phyloP scores from a whole-genome alignment of 2,797 vertebrate species.

The Galagoides demidoff region DNA sequence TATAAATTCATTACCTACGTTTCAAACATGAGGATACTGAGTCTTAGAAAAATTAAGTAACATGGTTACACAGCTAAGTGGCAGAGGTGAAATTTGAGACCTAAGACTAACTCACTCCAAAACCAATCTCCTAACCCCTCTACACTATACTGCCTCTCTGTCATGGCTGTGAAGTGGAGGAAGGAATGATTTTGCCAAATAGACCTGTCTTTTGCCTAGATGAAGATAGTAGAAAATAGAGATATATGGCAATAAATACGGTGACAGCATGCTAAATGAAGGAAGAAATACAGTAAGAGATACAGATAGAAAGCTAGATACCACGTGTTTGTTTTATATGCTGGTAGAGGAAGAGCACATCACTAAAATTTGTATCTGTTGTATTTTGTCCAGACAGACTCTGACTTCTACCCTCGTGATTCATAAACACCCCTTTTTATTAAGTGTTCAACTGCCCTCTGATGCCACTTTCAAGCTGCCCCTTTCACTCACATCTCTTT shows the following conservation, averaged over 20 bases:
- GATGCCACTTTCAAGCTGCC: background rate
- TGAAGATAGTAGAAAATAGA: background rate
- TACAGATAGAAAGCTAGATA: background rate
- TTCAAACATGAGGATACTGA: background rate
- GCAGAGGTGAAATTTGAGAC: background rate
- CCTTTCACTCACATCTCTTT: background rate
- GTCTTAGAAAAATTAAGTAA: conserved; percentile 23
- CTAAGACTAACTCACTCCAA: background rate
- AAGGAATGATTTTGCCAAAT: background rate
- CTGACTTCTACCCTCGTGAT: background rate
- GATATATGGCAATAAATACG: background rate
- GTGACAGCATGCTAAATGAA: background rate
- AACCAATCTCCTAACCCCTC: background rate
- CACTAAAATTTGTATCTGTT: background rate
- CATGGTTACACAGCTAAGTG: background rate
- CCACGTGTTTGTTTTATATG: background rate
- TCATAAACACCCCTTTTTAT: background rate
- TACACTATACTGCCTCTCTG: background rate
- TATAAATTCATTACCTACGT: background rate
- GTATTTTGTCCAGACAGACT: background rate
- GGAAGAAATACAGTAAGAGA: background rate
- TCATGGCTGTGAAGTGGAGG: background rate
- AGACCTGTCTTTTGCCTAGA: background rate
- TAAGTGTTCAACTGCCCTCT: background rate
- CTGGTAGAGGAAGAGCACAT: background rate